Evolutionary conservation across 2,797 vertebrate genomes (phyloP).

Genomic region (Falco biarmicus): DNA sequence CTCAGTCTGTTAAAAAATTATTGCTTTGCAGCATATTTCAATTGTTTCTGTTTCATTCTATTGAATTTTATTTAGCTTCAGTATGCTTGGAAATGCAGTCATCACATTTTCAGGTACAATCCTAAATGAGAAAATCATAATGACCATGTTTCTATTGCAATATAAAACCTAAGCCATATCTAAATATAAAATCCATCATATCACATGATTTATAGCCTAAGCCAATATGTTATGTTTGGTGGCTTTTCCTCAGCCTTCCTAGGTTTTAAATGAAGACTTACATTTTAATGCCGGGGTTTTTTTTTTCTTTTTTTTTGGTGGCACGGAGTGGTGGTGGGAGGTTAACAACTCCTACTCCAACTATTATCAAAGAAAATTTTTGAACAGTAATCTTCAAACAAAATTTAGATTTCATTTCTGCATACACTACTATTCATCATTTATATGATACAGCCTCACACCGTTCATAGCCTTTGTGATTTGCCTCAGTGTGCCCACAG

Average conservation of each 20-base stretch:
- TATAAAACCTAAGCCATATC: background rate
- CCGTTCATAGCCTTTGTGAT: background rate
- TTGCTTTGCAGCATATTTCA: background rate
- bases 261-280: background rate
- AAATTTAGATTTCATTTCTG: background rate
- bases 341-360: background rate
- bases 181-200: background rate
- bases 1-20: background rate
- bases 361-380: background rate
- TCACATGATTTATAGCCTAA: background rate
- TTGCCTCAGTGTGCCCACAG: background rate
- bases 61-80: background rate
- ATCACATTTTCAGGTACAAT: background rate
- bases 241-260: background rate
- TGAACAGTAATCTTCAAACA: background rate
- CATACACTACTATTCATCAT: background rate
- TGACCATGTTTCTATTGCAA: background rate
- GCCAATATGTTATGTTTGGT: background rate
- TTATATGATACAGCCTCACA: background rate
- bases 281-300: background rate
- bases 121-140: background rate
- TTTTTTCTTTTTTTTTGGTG: no score
- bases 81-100: background rate
- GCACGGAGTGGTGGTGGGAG: fast-evolving
- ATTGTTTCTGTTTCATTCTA: background rate